phyloP scores from a whole-genome alignment of 53 echinoderm and acorn worm genomes.

The Glandiceps talaboti region DNA sequence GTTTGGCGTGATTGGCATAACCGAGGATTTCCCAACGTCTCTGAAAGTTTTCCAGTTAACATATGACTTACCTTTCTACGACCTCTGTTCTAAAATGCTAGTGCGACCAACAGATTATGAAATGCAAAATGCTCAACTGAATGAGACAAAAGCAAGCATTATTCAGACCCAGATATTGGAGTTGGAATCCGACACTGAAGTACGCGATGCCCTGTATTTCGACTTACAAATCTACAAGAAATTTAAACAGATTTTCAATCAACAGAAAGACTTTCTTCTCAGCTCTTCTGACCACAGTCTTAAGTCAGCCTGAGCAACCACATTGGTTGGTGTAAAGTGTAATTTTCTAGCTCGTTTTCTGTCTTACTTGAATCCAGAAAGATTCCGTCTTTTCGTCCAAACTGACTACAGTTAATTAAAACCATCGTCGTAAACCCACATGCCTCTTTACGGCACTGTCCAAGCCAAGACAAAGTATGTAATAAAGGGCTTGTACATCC shows the following conservation, averaged over 20 bases:
- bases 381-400: no score
- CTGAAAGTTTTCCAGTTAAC: slow-evolving; percentile 53
- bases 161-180: slow-evolving; percentile 19
- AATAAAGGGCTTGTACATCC: no score
- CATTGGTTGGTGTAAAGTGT: no score
- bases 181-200: slow-evolving; percentile 31
- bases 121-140: slow-evolving; percentile 5
- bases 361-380: no score
- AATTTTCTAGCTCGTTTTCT: no score
- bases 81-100: slow-evolving; percentile 28
- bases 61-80: slow-evolving; percentile 52
- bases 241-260: slow-evolving; percentile 57
- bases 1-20: slow-evolving; percentile 73
- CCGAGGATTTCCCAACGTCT: slow-evolving; percentile 60
- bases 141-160: slow-evolving; percentile 4
- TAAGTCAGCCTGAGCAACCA: no score
- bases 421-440: not conserved
- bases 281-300: not conserved
- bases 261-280: slow-evolving; percentile 18
- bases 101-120: slow-evolving; percentile 14
- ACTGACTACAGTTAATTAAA: no score
- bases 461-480: no score
- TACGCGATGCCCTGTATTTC: slow-evolving; percentile 28
- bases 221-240: slow-evolving; percentile 50
- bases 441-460: no score